A percentile compares a stretch with the other conserved stretches of the same genome.
phyloP scores from a whole-genome alignment of 2,797 vertebrate species.

The Spondyliosoma cantharus region DNA sequence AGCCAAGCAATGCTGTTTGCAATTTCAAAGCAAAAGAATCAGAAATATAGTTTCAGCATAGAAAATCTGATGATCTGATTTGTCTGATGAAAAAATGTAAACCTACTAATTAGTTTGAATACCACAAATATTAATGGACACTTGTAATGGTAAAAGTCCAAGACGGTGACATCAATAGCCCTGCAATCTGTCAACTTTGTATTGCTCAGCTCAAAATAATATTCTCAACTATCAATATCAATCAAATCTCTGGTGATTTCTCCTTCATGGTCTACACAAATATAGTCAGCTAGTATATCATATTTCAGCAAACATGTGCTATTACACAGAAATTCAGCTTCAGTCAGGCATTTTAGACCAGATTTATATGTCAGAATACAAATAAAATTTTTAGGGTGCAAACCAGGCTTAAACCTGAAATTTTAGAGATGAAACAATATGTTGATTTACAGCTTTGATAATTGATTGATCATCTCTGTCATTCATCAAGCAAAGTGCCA shows the following conservation, averaged over 20 bases:
- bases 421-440: background rate
- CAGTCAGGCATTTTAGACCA: background rate
- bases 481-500: background rate
- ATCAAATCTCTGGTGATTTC: slow-evolving; percentile 36
- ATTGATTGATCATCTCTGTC: background rate
- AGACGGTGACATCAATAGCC: slow-evolving; percentile 13
- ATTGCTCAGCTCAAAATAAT: slow-evolving; percentile 51
- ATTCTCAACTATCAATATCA: slow-evolving; percentile 36
- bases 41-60: slow-evolving; percentile 36
- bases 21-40: slow-evolving; percentile 60
- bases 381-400: background rate
- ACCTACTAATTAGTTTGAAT: slow-evolving; percentile 6
- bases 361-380: background rate
- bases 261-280: slow-evolving; percentile 50
- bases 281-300: slow-evolving; percentile 35
- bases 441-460: background rate
- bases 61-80: no score
- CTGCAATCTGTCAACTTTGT: slow-evolving; percentile 27
- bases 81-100: slow-evolving; percentile 8
- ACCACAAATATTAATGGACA: slow-evolving; percentile 6
- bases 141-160: slow-evolving; percentile 7
- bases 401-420: background rate
- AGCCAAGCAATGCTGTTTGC: slow-evolving; percentile 60
- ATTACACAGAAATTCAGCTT: slow-evolving; percentile 17
- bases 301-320: slow-evolving; percentile 35